These are phyloP conservation scores for Scolanthus callimorphus DNA, from an alignment of 92 coral and sea anemone species.

Conservation along the genomic window DNA sequence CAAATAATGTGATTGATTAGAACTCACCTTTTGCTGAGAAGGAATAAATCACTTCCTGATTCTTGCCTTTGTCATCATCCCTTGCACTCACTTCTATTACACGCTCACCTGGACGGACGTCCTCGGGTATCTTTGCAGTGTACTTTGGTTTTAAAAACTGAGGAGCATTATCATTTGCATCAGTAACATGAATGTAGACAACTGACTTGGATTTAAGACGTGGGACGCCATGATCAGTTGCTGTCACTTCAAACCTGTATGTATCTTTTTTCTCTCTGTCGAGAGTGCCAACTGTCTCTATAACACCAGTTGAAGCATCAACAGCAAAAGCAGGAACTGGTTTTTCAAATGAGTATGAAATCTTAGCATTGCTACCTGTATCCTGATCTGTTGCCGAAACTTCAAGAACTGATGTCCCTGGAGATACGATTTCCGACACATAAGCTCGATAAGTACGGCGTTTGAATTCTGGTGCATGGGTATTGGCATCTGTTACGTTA, in stretches of 20 bases:
- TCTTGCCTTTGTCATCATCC: conserved; percentile 79
- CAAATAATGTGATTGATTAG: too few species aligned
- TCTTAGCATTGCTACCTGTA: conserved; percentile 79
- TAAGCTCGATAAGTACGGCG: conserved; percentile 40
- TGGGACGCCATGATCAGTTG: conserved; percentile 82
- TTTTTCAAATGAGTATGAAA: conserved; percentile 62
- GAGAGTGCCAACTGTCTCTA: conserved; percentile 47
- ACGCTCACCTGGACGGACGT: conserved; percentile 45
- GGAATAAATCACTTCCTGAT: conserved; percentile 66
- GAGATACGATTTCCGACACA: conserved; percentile 59
- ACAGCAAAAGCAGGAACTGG: conserved; percentile 55
- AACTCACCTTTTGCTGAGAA: conserved; percentile 59
- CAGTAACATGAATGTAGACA: conserved; percentile 69
- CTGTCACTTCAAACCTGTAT: conserved; percentile 70
- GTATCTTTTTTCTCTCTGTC: conserved; percentile 61
- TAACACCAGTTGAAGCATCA: conserved; percentile 59
- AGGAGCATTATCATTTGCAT: conserved; percentile 92
- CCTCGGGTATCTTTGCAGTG: conserved; percentile 49
- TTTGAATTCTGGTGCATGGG: conserved; percentile 73
- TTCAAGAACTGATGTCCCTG: conserved; percentile 56
- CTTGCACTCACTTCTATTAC: conserved; percentile 69
- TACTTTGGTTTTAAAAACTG: conserved; percentile 51
- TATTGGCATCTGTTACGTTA: conserved; percentile 83
- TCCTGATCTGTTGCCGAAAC: conserved; percentile 83
- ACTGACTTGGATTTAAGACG: conserved; percentile 54